phyloP scores from a whole-genome alignment of 2,113 vertebrate species.

The Dissostichus mawsoni region DNA sequence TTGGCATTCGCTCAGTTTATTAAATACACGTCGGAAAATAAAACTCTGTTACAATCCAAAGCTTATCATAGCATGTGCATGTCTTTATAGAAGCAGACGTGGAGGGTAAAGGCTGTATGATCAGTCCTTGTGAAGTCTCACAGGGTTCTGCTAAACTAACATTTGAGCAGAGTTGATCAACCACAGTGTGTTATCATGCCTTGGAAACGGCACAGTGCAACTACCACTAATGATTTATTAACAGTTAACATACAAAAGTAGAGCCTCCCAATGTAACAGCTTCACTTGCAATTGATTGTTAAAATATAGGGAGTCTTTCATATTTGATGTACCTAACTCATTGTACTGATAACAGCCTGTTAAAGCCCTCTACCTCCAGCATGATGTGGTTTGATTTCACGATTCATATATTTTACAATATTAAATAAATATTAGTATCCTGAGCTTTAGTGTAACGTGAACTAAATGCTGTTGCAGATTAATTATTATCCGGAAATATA shows the following conservation, averaged over 20 bases:
- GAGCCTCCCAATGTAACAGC: neutral
- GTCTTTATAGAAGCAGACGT: constrained; percentile 35
- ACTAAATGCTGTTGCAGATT: neutral
- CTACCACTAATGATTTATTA: neutral
- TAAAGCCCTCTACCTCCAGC: neutral
- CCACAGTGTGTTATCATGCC: neutral
- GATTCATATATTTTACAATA: neutral
- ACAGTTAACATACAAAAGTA: neutral
- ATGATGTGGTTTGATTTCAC: neutral
- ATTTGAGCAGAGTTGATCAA: constrained; percentile 7
- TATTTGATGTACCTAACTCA: neutral
- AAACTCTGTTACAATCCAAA: constrained; percentile 39
- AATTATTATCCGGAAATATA: neutral
- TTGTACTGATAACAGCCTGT: neutral
- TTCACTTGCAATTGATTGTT: neutral
- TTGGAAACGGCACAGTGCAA: constrained; percentile 3
- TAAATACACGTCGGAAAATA: constrained; percentile 62
- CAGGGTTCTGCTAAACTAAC: neutral
- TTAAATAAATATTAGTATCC: constrained; percentile 22
- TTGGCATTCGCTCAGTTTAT: constrained; percentile 63
- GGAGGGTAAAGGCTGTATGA: constrained; percentile 6
- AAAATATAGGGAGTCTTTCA: neutral
- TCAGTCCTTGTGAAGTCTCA: neutral
- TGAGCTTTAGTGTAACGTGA: constrained; percentile 32
- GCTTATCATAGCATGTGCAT: constrained; percentile 43